Base-by-base conservation (phyloP, 2,888 invertebrate species). In the Ceraclea dissimilis region DNA sequence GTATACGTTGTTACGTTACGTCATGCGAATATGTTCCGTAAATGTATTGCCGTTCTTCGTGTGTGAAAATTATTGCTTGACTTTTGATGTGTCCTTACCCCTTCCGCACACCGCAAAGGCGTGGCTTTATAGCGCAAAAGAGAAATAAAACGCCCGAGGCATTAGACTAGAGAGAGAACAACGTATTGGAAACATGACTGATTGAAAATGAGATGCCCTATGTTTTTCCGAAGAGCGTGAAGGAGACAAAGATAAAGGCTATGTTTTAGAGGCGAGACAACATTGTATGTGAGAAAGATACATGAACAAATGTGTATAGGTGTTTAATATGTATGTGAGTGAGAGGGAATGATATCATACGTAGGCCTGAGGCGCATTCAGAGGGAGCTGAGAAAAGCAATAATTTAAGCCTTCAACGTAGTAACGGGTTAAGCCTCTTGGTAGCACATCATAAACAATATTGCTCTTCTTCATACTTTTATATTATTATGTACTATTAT, bases 21-120 rank as follows among this genome's bases (percentile, higher is more conserved):
- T 39, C 16, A 39, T 39, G 39, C 39, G 13, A 39, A 39, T 39
- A 39, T 39, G 39, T 39, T 39, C 39, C 39, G 13, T 39, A 39
- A 39, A 39, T 39, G 39, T 39, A 49, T 49, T 43, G 54, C 47
- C 49, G 49, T 54, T 46, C 54, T 54, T 43, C 54, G 54, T 54
- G 50, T 54, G 54, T 54, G 54, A 54, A 54, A 54, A 54, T 50
- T 48, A 54, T 20, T 33, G 54, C 44, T 54, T 54, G 44, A 43
- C 54, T 54, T 54, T 43, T 44, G 50, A 46, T 26, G 54, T 54
- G 39, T 49, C 21, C 47, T 54, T 49, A 54, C 54, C 54, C 54
- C 54, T 54, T 54, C 54, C 54, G 54, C 50, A 49, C 20, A 33
- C 33, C 22, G 19, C 33, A 26, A 4, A 50, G 51, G 55, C 55